Evolutionary conservation across 2,113 vertebrate species (phyloP), one percentile per base, ranked within the genome.

Genomic region (Archocentrus centrarchus): DNA sequence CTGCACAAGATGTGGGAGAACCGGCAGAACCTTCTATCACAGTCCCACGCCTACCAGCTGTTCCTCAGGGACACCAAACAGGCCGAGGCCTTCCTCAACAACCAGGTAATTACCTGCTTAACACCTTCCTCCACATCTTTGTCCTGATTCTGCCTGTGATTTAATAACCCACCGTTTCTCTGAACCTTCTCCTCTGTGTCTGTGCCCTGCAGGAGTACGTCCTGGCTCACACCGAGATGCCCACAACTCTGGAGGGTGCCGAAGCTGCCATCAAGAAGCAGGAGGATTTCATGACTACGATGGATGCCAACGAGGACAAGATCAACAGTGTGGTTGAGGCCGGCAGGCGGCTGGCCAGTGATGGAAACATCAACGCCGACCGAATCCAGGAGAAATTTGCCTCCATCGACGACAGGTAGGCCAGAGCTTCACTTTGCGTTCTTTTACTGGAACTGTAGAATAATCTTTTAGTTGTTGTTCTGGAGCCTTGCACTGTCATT

Each of bases 1-100:
- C 97, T 99, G 15, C 97, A 98, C 95, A 98, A 97, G 91, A 99
- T 99, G 98, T 99, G 98, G 98, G 98, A 98, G 94, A 99, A 99
- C 89, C 96, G 98, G 39, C 98, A 99, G 88, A 99, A 96, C 87
- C 97, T 99, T 57, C 96, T 99, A 75, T 97, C 97, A 5, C 98
- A 99, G 95, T 99, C 97, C 2, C 97, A 99, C 5, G 97, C 97
- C 57, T 97, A 98, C 91, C 98, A 99, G 94, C 95, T 98, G 55
- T 99, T 99, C 94, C 97, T 99, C 11, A 93, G 98, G 95, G 98
- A 99, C 89, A 98, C 97, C 11, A 99, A 98, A 91, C 98, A 99
- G 92, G 98, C 97, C 0, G 98, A 99, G 92, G 97, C 97, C 47
- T 99, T 99, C 91, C 98, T 99, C 92, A 99, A 99, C 95, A 99